phyloP scores from a whole-genome alignment of 2,888 invertebrate species.

The Cantharis rufa region DNA sequence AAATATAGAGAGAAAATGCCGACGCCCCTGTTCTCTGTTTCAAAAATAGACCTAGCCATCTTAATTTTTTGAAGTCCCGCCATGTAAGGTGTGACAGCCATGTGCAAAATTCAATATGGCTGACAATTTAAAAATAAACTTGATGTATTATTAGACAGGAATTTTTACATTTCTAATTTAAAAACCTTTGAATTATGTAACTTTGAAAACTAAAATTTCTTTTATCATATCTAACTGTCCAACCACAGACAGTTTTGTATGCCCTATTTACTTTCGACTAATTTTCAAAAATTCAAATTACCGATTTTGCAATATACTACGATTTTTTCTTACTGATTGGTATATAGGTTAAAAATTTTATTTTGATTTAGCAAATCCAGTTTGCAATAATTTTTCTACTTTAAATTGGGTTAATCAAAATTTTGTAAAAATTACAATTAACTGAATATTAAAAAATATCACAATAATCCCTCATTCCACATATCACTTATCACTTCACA shows the following conservation, averaged over 20 bases:
- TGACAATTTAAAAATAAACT: slow-evolving; percentile 31
- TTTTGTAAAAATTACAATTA: background rate
- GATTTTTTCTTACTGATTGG: background rate
- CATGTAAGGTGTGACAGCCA: slow-evolving; percentile 47
- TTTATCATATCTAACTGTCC: background rate
- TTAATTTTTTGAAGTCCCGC: slow-evolving; percentile 36
- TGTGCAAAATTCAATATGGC: slow-evolving; percentile 41
- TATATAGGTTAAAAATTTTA: background rate
- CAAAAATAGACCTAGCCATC: slow-evolving; percentile 42
- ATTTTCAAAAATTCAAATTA: background rate
- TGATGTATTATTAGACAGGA: slow-evolving; percentile 15
- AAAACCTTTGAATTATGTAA: background rate
- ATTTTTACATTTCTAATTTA: slow-evolving; percentile 1
- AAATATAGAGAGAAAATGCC: slow-evolving; percentile 20
- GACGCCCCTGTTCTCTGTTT: slow-evolving; percentile 32
- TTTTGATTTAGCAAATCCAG: background rate
- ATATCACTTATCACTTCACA: slow-evolving; percentile 27
- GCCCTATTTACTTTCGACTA: background rate
- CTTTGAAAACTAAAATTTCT: background rate
- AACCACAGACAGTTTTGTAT: background rate
- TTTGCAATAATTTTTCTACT: background rate
- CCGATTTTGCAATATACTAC: background rate
- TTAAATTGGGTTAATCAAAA: background rate
- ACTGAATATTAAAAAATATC: background rate
- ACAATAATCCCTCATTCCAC: slow-evolving; percentile 9